Base-by-base conservation (phyloP, 2,888 invertebrate genomes). In the Thera britannica region DNA sequence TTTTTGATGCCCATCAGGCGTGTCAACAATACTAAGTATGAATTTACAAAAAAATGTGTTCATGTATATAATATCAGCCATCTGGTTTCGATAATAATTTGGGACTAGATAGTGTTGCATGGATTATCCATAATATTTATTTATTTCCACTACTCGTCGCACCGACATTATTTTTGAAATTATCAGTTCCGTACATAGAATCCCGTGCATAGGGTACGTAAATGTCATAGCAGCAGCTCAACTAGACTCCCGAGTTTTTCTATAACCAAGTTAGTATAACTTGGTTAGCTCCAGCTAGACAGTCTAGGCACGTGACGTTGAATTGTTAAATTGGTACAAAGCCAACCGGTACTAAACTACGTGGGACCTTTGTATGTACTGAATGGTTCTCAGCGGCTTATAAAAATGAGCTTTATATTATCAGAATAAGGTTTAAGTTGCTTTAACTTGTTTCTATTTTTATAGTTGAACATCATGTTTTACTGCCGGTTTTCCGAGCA, bases 251-350 rank as follows among this genome's bases (percentile, higher is more conserved):
- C 38, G 35, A 56, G 48, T 62, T 63, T 52, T 38, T 56, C 52
- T 64, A 49, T 46, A 46, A 54, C 59, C 59, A 55, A 58, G 51
- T 65, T 62, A 46, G 61, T 58, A 34, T 65, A 65, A 65, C 62
- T 65, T 49, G 49, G 56, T 65, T 59, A 59, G 65, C 46, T 51
- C 63, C 23, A 23, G 23, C 23, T 51, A 55, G 55, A 38, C 36
- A 70, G 66, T 70, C 63, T 44, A 12, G 8, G 59, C 74, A 76
- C 72, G 75, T 74, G 74, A 75, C 71, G 59, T 76, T 79, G 79
- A 84, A 84, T 83, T 81, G 80, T 83, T 85, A 82, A 86, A 83
- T 79, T 77, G 77, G 71, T 74, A 72, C 72, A 66, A 73, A 64
- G 70, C 73, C 74, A 66, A 71, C 68, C 67, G 57, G 77, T 65